Conservation (phyloP, 2,113 vertebrate genomes). For the Menidia beryllina region DNA sequence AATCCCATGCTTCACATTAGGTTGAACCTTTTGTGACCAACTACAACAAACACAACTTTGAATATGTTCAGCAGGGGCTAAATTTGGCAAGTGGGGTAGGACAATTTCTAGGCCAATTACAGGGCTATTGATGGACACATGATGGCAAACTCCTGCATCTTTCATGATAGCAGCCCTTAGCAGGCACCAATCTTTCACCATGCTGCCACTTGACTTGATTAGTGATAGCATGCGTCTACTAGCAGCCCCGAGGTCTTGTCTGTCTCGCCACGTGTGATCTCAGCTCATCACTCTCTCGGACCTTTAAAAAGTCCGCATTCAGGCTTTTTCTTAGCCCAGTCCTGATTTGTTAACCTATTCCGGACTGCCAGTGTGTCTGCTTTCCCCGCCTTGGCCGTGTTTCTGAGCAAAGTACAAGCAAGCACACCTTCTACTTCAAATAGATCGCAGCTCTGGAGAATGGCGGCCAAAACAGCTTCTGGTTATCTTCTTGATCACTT, state of each 20-base stretch:
- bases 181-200: background rate
- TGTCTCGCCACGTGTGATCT: background rate
- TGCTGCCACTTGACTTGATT: background rate
- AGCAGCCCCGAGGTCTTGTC: background rate
- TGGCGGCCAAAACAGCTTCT: background rate
- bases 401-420: constrained; percentile 12
- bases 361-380: too few relatives aligned
- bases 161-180: background rate
- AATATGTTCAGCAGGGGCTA: background rate
- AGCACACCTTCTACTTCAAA: background rate
- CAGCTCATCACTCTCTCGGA: background rate
- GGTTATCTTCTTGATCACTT: too few relatives aligned
- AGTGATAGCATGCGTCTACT: background rate
- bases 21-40: background rate
- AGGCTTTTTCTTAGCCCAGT: background rate
- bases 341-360: background rate
- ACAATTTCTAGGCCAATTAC: too few relatives aligned
- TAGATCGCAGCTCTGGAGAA: background rate
- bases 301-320: background rate
- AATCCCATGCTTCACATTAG: too few relatives aligned
- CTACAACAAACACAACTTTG: background rate
- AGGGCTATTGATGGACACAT: background rate
- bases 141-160: background rate
- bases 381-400: background rate
- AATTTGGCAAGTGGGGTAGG: too few relatives aligned